phyloP scores from a whole-genome alignment of 2,113 vertebrate genomes.

The Numida meleagris region DNA sequence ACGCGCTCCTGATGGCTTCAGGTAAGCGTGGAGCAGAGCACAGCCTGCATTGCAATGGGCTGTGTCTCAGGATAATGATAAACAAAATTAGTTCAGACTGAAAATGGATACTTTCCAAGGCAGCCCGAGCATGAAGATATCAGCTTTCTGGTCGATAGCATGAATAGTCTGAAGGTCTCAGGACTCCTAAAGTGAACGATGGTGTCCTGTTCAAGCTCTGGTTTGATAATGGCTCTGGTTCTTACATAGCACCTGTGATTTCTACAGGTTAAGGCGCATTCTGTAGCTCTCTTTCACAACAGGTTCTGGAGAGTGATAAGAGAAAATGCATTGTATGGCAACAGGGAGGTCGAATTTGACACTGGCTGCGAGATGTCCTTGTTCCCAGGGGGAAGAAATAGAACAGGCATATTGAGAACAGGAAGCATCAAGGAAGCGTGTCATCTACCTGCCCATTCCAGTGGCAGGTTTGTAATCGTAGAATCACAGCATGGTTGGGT shows the following conservation, averaged over 20 bases:
- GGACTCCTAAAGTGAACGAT: not conserved
- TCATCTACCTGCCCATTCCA: not conserved
- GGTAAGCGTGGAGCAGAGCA: not conserved
- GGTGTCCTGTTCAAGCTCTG: not conserved
- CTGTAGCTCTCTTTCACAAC: not conserved
- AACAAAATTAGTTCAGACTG: not conserved
- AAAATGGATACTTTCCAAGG: not conserved
- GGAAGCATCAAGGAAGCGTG: accelerated
- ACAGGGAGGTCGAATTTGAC: not conserved
- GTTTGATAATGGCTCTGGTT: not conserved
- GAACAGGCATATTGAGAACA: accelerated
- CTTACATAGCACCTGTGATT: not conserved
- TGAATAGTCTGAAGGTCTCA: not conserved
- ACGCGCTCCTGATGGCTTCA: not conserved
- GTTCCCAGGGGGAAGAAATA: not conserved
- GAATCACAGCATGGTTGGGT: not conserved
- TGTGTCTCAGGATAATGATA: not conserved
- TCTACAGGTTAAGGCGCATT: not conserved
- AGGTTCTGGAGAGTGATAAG: not conserved
- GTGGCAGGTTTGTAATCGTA: not conserved
- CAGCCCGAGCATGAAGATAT: not conserved
- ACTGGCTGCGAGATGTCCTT: accelerated
- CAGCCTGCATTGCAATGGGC: not conserved
- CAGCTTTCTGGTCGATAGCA: not conserved
- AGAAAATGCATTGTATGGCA: accelerated